phyloP scores from a whole-genome alignment of 1,140 invertebrate species.

The Akabosia matsudoensis region DNA sequence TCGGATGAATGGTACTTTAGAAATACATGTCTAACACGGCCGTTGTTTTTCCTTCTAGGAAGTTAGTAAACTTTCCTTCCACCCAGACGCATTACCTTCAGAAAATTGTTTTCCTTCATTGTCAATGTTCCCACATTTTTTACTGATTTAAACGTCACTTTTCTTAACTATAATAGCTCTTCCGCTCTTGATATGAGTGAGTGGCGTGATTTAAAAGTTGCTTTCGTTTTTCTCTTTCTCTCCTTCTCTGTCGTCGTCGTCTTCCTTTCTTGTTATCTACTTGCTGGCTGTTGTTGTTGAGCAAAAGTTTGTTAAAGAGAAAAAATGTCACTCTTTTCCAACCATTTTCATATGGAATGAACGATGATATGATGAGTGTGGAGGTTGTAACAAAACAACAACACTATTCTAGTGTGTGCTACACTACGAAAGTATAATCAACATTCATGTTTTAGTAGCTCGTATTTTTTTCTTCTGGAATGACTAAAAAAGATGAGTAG shows the following conservation, averaged over 20 bases:
- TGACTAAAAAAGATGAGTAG: neutral
- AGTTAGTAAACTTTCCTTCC: neutral
- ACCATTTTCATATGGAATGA: neutral
- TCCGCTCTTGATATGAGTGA: neutral
- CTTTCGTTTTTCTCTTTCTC: neutral
- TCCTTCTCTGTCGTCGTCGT: no score
- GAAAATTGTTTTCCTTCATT: neutral
- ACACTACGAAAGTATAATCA: neutral
- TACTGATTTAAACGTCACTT: neutral
- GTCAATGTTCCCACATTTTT: neutral
- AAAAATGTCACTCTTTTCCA: neutral
- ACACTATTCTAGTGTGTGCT: neutral
- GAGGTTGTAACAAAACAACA: neutral
- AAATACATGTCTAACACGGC: no score
- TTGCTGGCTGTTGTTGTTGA: neutral
- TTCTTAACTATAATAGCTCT: neutral
- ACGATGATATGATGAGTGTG: neutral
- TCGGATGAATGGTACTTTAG: no score
- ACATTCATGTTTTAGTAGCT: neutral
- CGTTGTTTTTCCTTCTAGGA: no score
- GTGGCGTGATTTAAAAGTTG: neutral
- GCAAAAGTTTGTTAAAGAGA: neutral
- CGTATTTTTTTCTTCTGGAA: neutral
- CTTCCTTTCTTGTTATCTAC: conserved; percentile 6
- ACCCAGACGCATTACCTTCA: neutral